phyloP scores from a whole-genome alignment of 1,140 invertebrate species.

The Phortica variegata region DNA sequence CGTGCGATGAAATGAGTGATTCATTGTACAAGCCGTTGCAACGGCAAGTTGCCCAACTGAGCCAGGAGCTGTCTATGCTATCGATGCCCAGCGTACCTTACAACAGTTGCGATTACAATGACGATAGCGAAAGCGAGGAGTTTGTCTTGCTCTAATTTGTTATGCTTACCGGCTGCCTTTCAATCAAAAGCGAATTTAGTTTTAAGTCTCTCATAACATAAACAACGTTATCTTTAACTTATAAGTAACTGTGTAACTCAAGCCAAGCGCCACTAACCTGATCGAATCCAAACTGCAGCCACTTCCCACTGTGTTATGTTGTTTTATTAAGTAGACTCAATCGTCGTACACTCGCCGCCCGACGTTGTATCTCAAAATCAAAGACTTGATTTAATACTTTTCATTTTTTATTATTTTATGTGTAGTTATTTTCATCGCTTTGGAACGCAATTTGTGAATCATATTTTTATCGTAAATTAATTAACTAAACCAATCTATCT shows the following conservation, averaged over 20 bases:
- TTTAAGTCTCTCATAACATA: constrained; percentile 14
- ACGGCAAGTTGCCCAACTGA: constrained; percentile 60
- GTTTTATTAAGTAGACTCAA: constrained; percentile 18
- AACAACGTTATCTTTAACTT: constrained; percentile 6
- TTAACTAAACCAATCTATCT: no score
- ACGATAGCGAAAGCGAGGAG: constrained; percentile 72
- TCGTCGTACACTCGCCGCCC: constrained; percentile 29
- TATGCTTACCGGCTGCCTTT: no score
- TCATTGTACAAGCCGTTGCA: constrained; percentile 61
- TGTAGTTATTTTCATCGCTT: no score
- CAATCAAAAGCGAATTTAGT: background rate
- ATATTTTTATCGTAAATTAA: no score
- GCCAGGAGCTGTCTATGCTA: constrained; percentile 43
- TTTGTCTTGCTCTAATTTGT: constrained; percentile 64
- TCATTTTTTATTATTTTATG: constrained; percentile 6
- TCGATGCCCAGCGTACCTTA: constrained; percentile 28
- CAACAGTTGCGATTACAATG: constrained; percentile 60
- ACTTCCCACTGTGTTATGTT: constrained; percentile 22
- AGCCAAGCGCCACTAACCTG: constrained; percentile 1
- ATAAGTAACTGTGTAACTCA: constrained; percentile 1
- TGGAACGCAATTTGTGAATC: no score
- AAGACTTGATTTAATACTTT: constrained; percentile 44
- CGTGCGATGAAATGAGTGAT: constrained; percentile 50
- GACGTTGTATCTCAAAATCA: constrained; percentile 48
- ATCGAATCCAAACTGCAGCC: constrained; percentile 33